These are phyloP conservation scores for Stenodema calcarata DNA, from an alignment of 2,888 invertebrate genomes.

Conservation along the genomic window DNA sequence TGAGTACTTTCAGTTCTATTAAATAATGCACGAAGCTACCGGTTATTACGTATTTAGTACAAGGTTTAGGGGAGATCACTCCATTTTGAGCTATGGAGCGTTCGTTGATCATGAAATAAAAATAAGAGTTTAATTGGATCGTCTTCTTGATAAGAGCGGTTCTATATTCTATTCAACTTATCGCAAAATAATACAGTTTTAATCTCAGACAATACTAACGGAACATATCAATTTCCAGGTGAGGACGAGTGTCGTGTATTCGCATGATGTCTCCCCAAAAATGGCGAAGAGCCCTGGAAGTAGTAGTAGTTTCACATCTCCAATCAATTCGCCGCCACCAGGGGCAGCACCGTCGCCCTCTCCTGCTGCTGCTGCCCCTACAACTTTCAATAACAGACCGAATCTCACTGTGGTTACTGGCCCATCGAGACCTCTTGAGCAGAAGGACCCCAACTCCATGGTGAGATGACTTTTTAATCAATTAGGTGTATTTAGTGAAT, in stretches of 20 bases:
- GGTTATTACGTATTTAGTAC: too few species aligned
- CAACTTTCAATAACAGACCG: conserved; percentile 57
- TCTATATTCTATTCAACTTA: too few species aligned
- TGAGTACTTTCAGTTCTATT: too few species aligned
- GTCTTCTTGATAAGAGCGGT: too few species aligned
- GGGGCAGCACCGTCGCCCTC: conserved; percentile 21
- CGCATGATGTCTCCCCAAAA: conserved; percentile 39
- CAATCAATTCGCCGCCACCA: conserved; percentile 49
- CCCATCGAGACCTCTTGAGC: conserved; percentile 40
- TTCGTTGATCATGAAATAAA: too few species aligned
- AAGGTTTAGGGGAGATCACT: too few species aligned
- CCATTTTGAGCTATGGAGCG: too few species aligned
- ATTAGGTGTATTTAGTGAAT: neutral
- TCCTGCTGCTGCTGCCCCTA: conserved; percentile 17
- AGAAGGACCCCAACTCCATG: conserved; percentile 17
- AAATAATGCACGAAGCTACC: too few species aligned
- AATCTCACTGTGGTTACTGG: conserved; percentile 59
- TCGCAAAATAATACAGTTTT: too few species aligned
- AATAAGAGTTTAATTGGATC: too few species aligned
- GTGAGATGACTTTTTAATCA: neutral
- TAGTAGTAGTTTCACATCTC: conserved; percentile 26
- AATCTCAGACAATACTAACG: too few species aligned
- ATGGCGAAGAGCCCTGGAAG: conserved; percentile 35
- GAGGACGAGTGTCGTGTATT: conserved; percentile 41
- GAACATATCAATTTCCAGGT: conserved; percentile 14